Base-by-base conservation (phyloP, 2,113 vertebrate genomes). In the Mastomys natalensis region DNA sequence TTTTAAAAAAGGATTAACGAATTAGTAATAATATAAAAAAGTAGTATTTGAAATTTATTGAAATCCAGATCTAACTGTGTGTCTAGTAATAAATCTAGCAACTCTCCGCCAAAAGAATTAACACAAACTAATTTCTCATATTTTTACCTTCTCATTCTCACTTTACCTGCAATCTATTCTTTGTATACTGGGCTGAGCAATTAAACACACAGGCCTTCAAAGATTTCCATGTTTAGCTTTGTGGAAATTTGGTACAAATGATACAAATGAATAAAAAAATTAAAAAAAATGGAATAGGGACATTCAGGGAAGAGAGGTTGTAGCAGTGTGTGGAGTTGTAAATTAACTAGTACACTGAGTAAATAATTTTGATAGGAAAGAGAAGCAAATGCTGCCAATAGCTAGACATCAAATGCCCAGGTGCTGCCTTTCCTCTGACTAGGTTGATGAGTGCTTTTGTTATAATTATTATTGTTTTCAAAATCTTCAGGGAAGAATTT, bases 351-450 rank as follows among this genome's bases (percentile, higher is more conserved):
- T 43, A 73, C 6, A 26, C 43, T 95, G 86, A 2, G 8, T 78
- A 43, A 64, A 2, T 55, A 40, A 86, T 76, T 94, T 89, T 16
- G 19, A 51, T 19, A 43, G 6, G 7, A 85, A 91, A 86, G 17
- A 5, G 45, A 48, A 48, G 77, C 90, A 13, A 0, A 43, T 76
- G 48, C 9, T 70, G 55, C 7, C 40, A 29, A 43, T n/a, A 26
- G 29, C 45, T n/a, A 62, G 2, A 34, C 31, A 1, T 16, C 7
- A 2, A 60, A 9, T 3, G 3, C 76, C 5, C 37, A 15, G 5
- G 1, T 43, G 3, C 34, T 60, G 4, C 8, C 55, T 78, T 68
- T 22, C 8, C 24, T 12, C 43, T 48, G 16, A 24, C 45, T 84
- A 87, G 2, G 1, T 22, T 2, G 45, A 1, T 17, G 17, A 77